Percentiles rank a stretch among this genome's conserved stretches.
phyloP scores from a whole-genome alignment of 2,888 invertebrate genomes.

The Pyrocoelia pectoralis region DNA sequence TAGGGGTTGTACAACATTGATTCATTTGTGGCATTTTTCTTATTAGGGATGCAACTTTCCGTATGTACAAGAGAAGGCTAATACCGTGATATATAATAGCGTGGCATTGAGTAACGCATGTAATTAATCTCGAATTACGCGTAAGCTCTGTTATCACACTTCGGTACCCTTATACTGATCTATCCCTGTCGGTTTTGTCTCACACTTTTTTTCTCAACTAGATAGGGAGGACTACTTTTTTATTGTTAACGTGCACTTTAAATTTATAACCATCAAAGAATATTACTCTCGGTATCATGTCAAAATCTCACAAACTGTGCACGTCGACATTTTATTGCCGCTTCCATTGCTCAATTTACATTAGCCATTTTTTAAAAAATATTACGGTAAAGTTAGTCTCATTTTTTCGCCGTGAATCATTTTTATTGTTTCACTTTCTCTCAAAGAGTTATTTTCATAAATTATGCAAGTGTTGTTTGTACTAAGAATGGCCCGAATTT shows the following conservation, averaged over 20 bases:
- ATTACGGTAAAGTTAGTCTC: not conserved
- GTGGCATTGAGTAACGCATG: slow-evolving; percentile 55
- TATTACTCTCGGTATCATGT: slow-evolving; percentile 32
- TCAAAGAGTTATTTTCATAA: too few species aligned
- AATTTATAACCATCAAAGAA: slow-evolving; percentile 33
- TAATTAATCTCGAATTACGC: slow-evolving; percentile 57
- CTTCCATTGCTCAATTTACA: not conserved
- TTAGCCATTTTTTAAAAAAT: not conserved
- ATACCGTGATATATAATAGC: slow-evolving; percentile 54
- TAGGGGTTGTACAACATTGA: not conserved
- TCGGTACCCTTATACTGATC: slow-evolving; percentile 34
- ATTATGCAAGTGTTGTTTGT: too few species aligned
- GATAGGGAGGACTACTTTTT: slow-evolving; percentile 29
- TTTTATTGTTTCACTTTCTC: too few species aligned
- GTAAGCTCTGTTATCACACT: slow-evolving; percentile 43
- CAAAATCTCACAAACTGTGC: slow-evolving; percentile 28
- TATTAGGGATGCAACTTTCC: slow-evolving; percentile 1
- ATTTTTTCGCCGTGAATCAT: not conserved
- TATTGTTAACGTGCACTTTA: slow-evolving; percentile 32
- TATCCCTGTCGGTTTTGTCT: slow-evolving; percentile 32
- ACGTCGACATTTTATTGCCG: slow-evolving; percentile 15
- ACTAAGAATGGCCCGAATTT: too few species aligned
- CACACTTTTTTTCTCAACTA: slow-evolving; percentile 22
- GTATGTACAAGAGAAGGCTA: slow-evolving; percentile 38
- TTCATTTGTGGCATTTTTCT: not conserved